These are phyloP conservation scores for Oryzias curvinotus DNA, from an alignment of 2,113 vertebrate genomes.

Conservation along the genomic window DNA sequence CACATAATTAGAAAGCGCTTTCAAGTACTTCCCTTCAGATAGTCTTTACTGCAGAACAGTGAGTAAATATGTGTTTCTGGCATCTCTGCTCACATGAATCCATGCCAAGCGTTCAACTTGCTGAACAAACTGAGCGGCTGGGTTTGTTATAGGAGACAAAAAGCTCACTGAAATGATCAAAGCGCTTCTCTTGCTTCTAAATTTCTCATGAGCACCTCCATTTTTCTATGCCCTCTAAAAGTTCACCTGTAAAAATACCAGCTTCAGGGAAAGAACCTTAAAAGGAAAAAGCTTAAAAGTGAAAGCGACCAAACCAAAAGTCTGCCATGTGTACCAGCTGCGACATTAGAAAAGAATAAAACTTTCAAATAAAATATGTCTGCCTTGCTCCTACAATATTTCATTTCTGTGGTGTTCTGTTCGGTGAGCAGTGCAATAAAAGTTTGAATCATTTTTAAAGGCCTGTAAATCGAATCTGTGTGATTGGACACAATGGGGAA, in stretches of 20 bases:
- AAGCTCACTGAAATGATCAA: slow-evolving; percentile 8
- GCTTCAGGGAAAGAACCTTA: not conserved
- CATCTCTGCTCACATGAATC: not conserved
- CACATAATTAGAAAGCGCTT: slow-evolving; percentile 17
- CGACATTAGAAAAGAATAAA: slow-evolving; percentile 57
- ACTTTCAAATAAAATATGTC: slow-evolving; percentile 66
- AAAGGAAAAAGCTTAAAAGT: slow-evolving; percentile 7
- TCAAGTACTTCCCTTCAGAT: slow-evolving; percentile 5
- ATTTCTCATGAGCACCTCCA: slow-evolving; percentile 12
- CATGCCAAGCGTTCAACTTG: too few species aligned
- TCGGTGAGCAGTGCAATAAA: slow-evolving; percentile 62
- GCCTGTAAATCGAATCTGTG: slow-evolving; percentile 69
- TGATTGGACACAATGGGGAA: slow-evolving; percentile 66
- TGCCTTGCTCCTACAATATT: slow-evolving; percentile 57
- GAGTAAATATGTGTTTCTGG: slow-evolving; percentile 18
- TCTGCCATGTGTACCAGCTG: slow-evolving; percentile 16
- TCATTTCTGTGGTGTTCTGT: slow-evolving; percentile 53
- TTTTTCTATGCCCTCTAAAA: slow-evolving; percentile 20
- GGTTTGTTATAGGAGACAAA: not conserved
- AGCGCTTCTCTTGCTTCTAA: not conserved
- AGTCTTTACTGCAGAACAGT: not conserved
- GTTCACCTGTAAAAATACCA: not conserved
- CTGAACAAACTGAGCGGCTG: too few species aligned
- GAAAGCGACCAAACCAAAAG: slow-evolving; percentile 31
- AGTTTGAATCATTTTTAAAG: slow-evolving; percentile 70